Evolutionary conservation across 1,140 invertebrate species (phyloP), one percentile per base, ranked within the genome.

Genomic region (Drosophila melanica): DNA sequence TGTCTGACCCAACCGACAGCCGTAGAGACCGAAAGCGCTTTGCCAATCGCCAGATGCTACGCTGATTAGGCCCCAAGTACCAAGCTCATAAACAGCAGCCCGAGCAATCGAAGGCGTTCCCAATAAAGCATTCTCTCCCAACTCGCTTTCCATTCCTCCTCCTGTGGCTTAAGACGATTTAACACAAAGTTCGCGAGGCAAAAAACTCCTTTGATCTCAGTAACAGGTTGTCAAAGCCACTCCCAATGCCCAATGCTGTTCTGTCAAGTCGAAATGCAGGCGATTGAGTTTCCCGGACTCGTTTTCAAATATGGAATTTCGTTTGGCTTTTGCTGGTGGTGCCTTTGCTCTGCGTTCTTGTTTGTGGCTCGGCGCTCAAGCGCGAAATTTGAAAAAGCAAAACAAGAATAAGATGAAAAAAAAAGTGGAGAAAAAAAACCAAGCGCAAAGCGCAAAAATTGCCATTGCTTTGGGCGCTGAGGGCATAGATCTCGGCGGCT

Each of bases 1-100:
- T 89, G 84, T 89, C 85, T 89, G 84, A 90, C 84, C 84, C 85
- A 78, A 68, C 51, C 67, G 54, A 54, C 74, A 73, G 75, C 37
- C 27, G 37, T 20, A 50, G 47, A 23, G 67, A 53, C 71, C 55
- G 58, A 75, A 80, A 85, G 69, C 81, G 60, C 33, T 77, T 54
- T 84, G 63, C 51, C 66, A 73, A 69, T 76, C 48, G 47, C 62
- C 82, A 87, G 79, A 80, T 87, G 82, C 66, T 79, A 41, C 45
- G 42, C 76, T 85, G 77, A 85, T 85, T 85, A 85, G 81, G 53
- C 62, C 35, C 48, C 64, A n/a, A 77, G 42, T 14, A 37, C 27
- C 27, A 35, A 20, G 45, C 44, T 70, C 51, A 45, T 65, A 63
- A 68, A 42, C 50, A 45, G 55, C 59, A 35, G 45, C 68, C 77